These are phyloP conservation scores for Neodiprion virginianus DNA, from an alignment of 1,140 invertebrate species.

Conservation along the genomic window DNA sequence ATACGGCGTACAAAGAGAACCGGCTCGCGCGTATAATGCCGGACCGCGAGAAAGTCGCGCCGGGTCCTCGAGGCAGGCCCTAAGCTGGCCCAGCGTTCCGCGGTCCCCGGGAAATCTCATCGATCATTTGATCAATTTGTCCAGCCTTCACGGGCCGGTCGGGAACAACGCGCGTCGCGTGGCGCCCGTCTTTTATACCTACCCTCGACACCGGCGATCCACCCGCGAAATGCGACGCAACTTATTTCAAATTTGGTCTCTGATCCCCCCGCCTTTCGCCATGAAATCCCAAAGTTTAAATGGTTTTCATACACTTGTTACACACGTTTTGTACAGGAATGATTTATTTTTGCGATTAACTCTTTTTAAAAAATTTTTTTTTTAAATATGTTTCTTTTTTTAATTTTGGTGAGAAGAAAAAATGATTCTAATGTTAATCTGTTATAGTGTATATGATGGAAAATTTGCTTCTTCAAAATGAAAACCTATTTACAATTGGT, in stretches of 20 bases:
- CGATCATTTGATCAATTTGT: slow-evolving; percentile 7
- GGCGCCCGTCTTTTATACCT: not conserved
- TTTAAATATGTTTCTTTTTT: too few species aligned
- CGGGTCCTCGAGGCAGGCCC: not conserved
- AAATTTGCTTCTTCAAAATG: too few species aligned
- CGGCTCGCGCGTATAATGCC: not conserved
- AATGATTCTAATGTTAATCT: too few species aligned
- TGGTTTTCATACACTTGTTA: not conserved
- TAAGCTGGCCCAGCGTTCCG: not conserved
- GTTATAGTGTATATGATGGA: too few species aligned
- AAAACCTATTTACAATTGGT: too few species aligned
- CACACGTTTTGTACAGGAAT: not conserved
- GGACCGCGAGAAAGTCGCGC: not conserved
- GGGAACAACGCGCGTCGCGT: not conserved
- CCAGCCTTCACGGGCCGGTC: not conserved
- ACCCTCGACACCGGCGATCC: too few species aligned
- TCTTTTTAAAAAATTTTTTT: too few species aligned
- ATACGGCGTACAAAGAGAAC: not conserved
- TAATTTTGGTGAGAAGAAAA: too few species aligned
- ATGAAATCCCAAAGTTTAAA: not conserved
- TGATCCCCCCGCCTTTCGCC: not conserved
- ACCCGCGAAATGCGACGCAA: too few species aligned
- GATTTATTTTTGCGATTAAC: not conserved
- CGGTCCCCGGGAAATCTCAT: not conserved
- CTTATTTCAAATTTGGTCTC: not conserved